phyloP scores from a whole-genome alignment of 2,113 vertebrate species.

The Cephalophus harveyi region DNA sequence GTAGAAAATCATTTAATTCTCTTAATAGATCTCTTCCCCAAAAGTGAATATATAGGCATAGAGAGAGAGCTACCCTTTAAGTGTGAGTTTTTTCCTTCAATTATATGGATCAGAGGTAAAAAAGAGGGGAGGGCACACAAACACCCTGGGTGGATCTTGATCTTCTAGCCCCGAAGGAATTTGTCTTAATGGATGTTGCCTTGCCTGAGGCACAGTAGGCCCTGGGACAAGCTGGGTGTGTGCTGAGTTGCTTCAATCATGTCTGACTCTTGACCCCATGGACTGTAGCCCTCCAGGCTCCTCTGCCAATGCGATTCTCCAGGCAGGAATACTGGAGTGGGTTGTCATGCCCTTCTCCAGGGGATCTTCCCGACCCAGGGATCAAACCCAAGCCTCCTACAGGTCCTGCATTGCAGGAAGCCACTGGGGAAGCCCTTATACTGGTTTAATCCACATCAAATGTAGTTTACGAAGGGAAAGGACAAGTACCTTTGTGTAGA shows the following conservation, averaged over 20 bases:
- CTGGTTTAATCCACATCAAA: slow-evolving; percentile 91
- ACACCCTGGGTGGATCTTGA: neutral
- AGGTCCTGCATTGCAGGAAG: neutral
- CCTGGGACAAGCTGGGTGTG: neutral
- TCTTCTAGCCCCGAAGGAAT: neutral
- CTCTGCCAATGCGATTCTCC: neutral
- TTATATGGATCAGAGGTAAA: neutral
- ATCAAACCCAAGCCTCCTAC: neutral
- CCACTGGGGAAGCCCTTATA: slow-evolving; percentile 58
- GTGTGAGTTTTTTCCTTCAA: neutral
- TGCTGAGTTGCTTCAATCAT: neutral
- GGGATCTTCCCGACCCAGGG: neutral
- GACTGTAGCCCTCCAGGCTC: neutral
- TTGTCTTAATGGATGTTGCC: neutral
- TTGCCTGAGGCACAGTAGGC: neutral
- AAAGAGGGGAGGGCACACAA: neutral
- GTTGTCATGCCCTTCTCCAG: neutral
- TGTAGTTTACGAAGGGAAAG: slow-evolving; percentile 84
- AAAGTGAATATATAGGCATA: neutral
- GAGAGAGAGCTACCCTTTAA: neutral
- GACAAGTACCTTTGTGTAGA: slow-evolving; percentile 95
- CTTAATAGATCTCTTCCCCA: neutral
- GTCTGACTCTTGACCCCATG: neutral
- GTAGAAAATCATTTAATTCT: neutral
- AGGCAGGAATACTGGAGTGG: neutral